Evolutionary conservation across 2,888 invertebrate genomes (phyloP).

Genomic region (Caenorhabditis panamensis): DNA sequence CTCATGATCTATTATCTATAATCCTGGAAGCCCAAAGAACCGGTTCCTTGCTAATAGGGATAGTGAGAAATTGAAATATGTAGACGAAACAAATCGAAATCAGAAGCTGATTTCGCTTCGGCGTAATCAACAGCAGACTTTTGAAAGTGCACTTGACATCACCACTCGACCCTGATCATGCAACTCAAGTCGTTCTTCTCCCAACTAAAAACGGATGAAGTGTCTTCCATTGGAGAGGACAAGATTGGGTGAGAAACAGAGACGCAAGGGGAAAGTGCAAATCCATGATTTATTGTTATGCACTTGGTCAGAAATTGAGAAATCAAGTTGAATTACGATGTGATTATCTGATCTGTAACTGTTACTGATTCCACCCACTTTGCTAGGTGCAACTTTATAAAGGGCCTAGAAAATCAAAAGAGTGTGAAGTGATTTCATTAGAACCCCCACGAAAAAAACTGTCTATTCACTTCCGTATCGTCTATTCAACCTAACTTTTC

Average conservation of each 20-base stretch:
- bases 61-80: neutral
- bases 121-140: slow-evolving; percentile 7
- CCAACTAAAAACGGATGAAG: slow-evolving; percentile 32
- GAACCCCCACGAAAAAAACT: slow-evolving; percentile 6
- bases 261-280: slow-evolving; percentile 29
- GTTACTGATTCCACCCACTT: slow-evolving; percentile 10
- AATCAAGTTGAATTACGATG: too few relatives aligned
- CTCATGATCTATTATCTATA: too few relatives aligned
- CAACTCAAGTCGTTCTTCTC: slow-evolving; percentile 43
- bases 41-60: slow-evolving; percentile 1
- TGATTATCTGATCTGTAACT: too few relatives aligned
- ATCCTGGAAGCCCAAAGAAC: slow-evolving; percentile 21
- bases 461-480: neutral
- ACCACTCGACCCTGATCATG: slow-evolving; percentile 28
- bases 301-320: slow-evolving; percentile 15
- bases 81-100: slow-evolving; percentile 6
- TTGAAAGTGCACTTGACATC: slow-evolving; percentile 36
- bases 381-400: too few relatives aligned
- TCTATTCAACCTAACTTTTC: neutral
- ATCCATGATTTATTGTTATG: slow-evolving; percentile 18
- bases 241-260: slow-evolving; percentile 42
- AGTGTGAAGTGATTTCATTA: neutral
- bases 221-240: slow-evolving; percentile 38
- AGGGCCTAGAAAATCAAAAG: neutral
- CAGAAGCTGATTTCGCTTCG: neutral